phyloP scores from a whole-genome alignment of 2,797 vertebrate species.

The Rhadinocentrus ornatus region DNA sequence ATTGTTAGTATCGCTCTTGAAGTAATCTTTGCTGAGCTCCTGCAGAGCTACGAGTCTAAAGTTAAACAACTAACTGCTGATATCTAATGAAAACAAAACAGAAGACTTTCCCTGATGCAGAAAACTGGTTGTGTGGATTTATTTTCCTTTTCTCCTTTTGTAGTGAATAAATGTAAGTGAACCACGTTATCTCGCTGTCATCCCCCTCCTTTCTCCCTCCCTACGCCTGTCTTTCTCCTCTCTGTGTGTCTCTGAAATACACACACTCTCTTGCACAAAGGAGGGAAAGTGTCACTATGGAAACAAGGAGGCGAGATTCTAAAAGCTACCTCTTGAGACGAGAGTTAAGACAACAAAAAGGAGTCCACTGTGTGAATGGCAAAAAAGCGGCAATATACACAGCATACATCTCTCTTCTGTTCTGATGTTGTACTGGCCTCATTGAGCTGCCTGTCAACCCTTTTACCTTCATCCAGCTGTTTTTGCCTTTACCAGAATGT shows the following conservation, averaged over 20 bases:
- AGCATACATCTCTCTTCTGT: slow-evolving; percentile 50
- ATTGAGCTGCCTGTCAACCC: slow-evolving; percentile 52
- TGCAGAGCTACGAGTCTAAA: slow-evolving; percentile 55
- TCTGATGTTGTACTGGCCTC: slow-evolving; percentile 49
- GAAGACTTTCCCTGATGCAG: slow-evolving; percentile 51
- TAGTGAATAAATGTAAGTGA: slow-evolving; percentile 77
- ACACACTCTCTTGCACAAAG: slow-evolving; percentile 76
- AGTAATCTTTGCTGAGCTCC: slow-evolving; percentile 39
- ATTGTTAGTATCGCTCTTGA: slow-evolving; percentile 32
- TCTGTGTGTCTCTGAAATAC: slow-evolving; percentile 69
- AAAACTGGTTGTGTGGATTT: slow-evolving; percentile 51
- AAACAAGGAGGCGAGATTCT: slow-evolving; percentile 87
- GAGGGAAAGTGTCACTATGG: slow-evolving; percentile 88
- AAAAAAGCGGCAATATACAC: slow-evolving; percentile 70
- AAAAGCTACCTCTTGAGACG: slow-evolving; percentile 86
- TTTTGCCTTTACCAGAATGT: slow-evolving; percentile 25
- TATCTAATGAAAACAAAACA: slow-evolving; percentile 41
- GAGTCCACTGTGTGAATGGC: slow-evolving; percentile 79
- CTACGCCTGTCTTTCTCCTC: slow-evolving; percentile 67
- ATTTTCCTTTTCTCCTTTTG: slow-evolving; percentile 49
- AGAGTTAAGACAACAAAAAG: slow-evolving; percentile 83
- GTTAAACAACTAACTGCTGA: slow-evolving; percentile 48
- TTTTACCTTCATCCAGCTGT: slow-evolving; percentile 53
- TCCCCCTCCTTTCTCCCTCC: slow-evolving; percentile 56
- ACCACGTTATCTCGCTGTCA: slow-evolving; percentile 77